A percentile compares a stretch with the other conserved stretches of the same genome.
These are phyloP conservation scores for Cricetomys ansorgei DNA, from an alignment of 2,113 vertebrate genomes.

Conservation along the genomic window DNA sequence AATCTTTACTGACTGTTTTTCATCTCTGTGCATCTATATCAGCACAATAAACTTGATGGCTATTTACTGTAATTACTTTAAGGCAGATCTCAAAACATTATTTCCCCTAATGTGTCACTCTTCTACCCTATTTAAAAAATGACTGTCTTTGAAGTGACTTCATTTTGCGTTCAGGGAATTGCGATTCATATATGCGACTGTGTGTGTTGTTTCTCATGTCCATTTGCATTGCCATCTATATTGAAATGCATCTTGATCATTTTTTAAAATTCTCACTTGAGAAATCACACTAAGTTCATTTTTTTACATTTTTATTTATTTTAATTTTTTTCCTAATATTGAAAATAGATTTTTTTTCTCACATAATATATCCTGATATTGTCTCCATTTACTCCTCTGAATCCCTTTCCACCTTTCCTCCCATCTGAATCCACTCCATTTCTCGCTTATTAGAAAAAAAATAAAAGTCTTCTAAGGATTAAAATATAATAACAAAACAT, in stretches of 20 bases:
- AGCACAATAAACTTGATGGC: background rate
- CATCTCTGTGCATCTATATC: background rate
- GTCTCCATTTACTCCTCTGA: background rate
- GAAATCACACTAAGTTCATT: background rate
- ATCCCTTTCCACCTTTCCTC: background rate
- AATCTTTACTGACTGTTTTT: conserved; percentile 11
- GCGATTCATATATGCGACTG: background rate
- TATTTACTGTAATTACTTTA: background rate
- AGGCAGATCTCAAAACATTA: background rate
- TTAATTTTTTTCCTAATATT: background rate
- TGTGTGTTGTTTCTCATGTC: background rate
- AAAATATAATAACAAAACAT: background rate
- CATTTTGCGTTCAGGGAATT: background rate
- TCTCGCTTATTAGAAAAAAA: background rate
- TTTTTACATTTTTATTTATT: background rate
- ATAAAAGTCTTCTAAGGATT: background rate
- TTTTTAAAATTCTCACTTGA: background rate
- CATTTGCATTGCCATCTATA: background rate
- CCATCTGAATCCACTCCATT: background rate
- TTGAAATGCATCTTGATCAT: background rate
- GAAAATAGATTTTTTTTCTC: background rate
- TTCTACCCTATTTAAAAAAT: background rate
- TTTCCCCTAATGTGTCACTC: background rate
- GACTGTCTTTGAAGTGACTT: background rate
- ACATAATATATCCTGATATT: background rate